These are phyloP conservation scores for Ictidomys tridecemlineatus DNA, from an alignment of 2,113 vertebrate species.

Conservation along the genomic window DNA sequence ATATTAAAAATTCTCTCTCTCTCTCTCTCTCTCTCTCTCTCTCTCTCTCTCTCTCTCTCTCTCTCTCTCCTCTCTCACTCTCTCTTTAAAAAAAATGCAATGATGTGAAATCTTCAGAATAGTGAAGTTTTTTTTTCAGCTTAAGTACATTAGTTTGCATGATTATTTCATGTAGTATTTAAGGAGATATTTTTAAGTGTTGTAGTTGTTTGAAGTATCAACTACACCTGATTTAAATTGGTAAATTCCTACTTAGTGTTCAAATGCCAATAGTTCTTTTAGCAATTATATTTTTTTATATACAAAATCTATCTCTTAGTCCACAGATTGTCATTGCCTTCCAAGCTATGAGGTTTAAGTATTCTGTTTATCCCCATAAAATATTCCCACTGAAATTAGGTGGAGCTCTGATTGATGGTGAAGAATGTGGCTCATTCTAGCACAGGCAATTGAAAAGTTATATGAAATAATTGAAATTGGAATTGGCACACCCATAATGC, in stretches of 20 bases:
- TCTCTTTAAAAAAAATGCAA: too few species aligned
- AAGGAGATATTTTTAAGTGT: neutral
- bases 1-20: too few species aligned
- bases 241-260: neutral
- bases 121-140: neutral
- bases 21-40: too few species aligned
- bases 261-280: neutral
- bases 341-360: conserved; percentile 33
- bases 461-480: conserved; percentile 66
- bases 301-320: conserved; percentile 21
- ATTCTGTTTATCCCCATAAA: conserved; percentile 63
- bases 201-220: conserved; percentile 16
- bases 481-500: conserved; percentile 59
- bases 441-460: conserved; percentile 45
- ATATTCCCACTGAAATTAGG: conserved; percentile 78
- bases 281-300: neutral
- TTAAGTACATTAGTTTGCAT: neutral
- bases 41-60: too few species aligned
- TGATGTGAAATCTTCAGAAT: neutral
- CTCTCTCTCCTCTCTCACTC: too few species aligned
- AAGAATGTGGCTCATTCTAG: conserved; percentile 7
- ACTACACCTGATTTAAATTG: neutral
- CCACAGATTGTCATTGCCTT: conserved; percentile 7
- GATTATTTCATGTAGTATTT: neutral
- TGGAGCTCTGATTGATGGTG: conserved; percentile 58